Percentiles rank a stretch among this genome's conserved stretches.
Conservation (phyloP, 30 jellyfish, hydroid and myxozoan genomes). For the Chironex yamaguchii region DNA sequence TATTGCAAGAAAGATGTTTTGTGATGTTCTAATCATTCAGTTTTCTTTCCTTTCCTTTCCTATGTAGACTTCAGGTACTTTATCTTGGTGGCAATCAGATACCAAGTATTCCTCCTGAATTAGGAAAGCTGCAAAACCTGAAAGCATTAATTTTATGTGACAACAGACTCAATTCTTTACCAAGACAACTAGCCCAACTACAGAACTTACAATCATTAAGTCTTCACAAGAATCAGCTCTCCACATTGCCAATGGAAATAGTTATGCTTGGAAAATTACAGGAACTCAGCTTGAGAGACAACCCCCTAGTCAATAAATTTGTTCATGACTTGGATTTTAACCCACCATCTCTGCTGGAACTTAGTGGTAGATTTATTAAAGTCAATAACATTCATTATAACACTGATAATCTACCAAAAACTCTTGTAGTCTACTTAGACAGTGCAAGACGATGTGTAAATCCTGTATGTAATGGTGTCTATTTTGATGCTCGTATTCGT, state of each 20-base stretch:
- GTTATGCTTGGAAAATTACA: constrained; percentile 83
- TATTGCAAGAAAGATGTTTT: too few species aligned
- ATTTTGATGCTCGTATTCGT: constrained; percentile 94
- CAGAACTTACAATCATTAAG: constrained; percentile 87
- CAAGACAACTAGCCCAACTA: constrained; percentile 89
- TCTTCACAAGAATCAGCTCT: constrained; percentile 85
- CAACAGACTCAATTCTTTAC: constrained; percentile 80
- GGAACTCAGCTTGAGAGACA: constrained; percentile 94
- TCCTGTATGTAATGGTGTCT: constrained; percentile 98
- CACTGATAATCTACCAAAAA: constrained; percentile 59
- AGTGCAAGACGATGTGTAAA: constrained; percentile 96
- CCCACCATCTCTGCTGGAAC: constrained; percentile 96
- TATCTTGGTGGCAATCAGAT: constrained; percentile 96
- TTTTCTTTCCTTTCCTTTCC: not conserved
- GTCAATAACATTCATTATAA: constrained; percentile 44
- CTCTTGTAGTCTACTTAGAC: constrained; percentile 76
- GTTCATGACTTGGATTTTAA: constrained; percentile 87
- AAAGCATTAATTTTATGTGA: constrained; percentile 92
- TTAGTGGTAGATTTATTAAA: constrained; percentile 91
- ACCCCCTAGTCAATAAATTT: constrained; percentile 94
- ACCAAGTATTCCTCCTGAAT: constrained; percentile 56
- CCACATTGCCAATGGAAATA: constrained; percentile 92
- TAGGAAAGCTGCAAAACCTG: constrained; percentile 72
- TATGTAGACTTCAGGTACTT: constrained; percentile 79
- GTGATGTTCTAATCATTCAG: not conserved